Conservation (phyloP, 1,140 invertebrate species). For the Rhizoglyphus robini region DNA sequence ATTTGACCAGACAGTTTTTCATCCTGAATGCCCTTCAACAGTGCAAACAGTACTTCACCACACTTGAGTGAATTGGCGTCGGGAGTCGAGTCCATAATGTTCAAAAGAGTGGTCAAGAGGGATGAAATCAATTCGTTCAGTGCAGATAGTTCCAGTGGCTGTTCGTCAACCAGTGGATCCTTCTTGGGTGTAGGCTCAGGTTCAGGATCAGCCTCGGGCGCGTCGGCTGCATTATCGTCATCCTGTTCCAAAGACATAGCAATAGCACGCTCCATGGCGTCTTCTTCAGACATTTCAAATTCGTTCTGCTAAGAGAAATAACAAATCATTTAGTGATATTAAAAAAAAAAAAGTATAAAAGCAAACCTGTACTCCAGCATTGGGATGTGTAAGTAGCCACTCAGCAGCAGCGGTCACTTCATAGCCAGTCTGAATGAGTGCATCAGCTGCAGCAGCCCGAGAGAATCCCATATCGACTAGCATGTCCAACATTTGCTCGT, state of each 20-base stretch:
- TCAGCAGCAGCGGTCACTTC: not conserved
- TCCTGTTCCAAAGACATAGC: not conserved
- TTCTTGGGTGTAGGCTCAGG: not conserved
- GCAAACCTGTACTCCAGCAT: not conserved
- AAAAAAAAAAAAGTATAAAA: not conserved
- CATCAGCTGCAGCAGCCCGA: not conserved
- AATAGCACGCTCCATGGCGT: not conserved
- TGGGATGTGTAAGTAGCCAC: not conserved
- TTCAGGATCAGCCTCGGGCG: not conserved
- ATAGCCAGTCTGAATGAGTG: not conserved
- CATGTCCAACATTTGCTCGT: not conserved
- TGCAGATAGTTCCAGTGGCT: not conserved
- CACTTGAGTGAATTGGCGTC: not conserved
- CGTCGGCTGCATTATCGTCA: not conserved
- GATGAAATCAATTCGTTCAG: not conserved
- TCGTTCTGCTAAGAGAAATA: not conserved
- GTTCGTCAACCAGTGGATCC: not conserved
- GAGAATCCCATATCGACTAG: not conserved
- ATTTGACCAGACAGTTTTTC: not conserved
- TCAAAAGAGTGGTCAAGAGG: not conserved
- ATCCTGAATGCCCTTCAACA: not conserved
- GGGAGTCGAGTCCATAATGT: not conserved
- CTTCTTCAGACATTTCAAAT: not conserved
- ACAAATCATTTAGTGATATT: not conserved
- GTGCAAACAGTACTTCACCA: not conserved